Base-by-base conservation (phyloP, 1,140 invertebrate genomes). In the Atta colombica region DNA sequence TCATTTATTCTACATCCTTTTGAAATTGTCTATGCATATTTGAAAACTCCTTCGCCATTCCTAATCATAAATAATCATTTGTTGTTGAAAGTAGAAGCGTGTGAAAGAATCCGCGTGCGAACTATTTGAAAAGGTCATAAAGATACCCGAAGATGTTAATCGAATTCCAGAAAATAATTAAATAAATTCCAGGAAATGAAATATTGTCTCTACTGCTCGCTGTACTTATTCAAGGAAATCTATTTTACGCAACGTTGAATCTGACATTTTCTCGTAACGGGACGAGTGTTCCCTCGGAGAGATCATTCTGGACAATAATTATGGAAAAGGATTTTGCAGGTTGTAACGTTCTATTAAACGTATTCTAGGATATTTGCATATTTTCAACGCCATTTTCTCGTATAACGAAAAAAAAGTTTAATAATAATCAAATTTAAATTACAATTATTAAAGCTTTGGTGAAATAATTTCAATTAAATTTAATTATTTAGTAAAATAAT, bases 131-230 rank as follows among this genome's bases (percentile, higher is more conserved):
- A 12, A 12, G 68, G 8, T 61, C 69, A 7, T 35, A 58, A 25
- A 55, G 39, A 61, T 53, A 10, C n/a, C 45, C 8, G 10, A 12
- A 14, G 28, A 51, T 75, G 25, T 63, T 72, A 61, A 49, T 65
- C 28, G 25, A 75, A 84, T 84, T 84, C n/a, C 28, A 51, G 39
- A 84, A 84, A 84, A 75, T 75, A 82, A 82, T 61, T 72, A 82
- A 82, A 82, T 72, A 72, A 49, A 82, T 74, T 82, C 18, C 55
- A 49, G 53, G 18, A 82, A 74, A 84, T 84, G 69, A 84, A 74
- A 55, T 71, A 75, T 84, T 75, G 55, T 72, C 21, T 58, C n/a
- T 51, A n/a, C 39, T 3, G 16, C 31, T 39, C 39, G 14, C 12
- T 35, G 61, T 31, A 55, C 49, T 80, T 55, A 31, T 69, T 80